Conservation (phyloP, 2,888 invertebrate genomes). For the Stegophylla sp. region DNA sequence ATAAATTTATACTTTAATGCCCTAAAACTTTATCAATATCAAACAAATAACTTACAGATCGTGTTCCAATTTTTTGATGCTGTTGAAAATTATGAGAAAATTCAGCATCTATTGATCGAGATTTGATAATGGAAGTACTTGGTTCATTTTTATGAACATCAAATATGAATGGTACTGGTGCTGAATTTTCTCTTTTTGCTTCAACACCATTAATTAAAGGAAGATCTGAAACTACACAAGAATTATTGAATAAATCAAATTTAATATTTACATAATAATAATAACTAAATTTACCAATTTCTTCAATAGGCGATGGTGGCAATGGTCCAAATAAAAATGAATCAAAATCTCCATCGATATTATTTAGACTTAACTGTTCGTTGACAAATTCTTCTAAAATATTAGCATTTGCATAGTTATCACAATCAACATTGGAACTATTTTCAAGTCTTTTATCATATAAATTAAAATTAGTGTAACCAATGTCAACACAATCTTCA, state of each 20-base stretch:
- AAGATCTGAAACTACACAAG: slow-evolving; percentile 20
- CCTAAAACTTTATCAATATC: too few species aligned
- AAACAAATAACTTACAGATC: slow-evolving; percentile 42
- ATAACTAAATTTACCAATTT: slow-evolving; percentile 68
- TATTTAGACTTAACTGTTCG: slow-evolving; percentile 48
- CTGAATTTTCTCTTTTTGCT: slow-evolving; percentile 61
- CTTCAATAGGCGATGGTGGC: slow-evolving; percentile 84
- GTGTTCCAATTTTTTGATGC: slow-evolving; percentile 49
- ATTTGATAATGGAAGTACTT: slow-evolving; percentile 75
- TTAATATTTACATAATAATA: slow-evolving; percentile 1
- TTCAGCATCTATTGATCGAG: slow-evolving; percentile 84
- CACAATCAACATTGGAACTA: slow-evolving; percentile 31
- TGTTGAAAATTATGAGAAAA: slow-evolving; percentile 68
- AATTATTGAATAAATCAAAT: background rate
- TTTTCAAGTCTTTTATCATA: slow-evolving; percentile 31
- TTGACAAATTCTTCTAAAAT: slow-evolving; percentile 54
- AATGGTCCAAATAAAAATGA: slow-evolving; percentile 72
- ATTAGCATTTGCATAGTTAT: slow-evolving; percentile 49
- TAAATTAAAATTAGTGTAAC: slow-evolving; percentile 34
- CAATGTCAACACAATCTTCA: slow-evolving; percentile 41
- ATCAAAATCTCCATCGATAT: slow-evolving; percentile 55
- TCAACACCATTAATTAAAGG: slow-evolving; percentile 30
- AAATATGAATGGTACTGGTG: slow-evolving; percentile 65
- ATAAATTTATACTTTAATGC: too few species aligned
- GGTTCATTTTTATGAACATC: slow-evolving; percentile 65